Percentiles rank a stretch among this genome's conserved stretches.
Conservation (phyloP, 2,888 invertebrate species). For the Chrysolina haemoptera region DNA sequence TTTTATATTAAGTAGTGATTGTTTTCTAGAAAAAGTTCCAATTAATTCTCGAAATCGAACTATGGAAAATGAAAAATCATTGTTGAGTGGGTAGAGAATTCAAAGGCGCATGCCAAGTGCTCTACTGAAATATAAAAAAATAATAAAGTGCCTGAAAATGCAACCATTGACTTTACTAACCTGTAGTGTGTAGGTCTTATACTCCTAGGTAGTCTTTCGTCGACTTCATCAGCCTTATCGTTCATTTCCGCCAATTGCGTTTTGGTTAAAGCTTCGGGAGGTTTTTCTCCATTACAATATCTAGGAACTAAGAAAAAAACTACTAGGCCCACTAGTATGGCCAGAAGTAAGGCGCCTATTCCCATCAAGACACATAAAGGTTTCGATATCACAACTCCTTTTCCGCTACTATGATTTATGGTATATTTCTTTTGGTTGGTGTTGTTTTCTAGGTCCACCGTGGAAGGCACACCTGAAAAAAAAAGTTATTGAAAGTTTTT, state of each 20-base stretch:
- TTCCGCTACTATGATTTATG: constrained; percentile 60
- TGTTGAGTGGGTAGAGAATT: too few relatives aligned
- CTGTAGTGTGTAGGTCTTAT: constrained; percentile 64
- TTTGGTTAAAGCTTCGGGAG: constrained; percentile 48
- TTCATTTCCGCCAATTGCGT: constrained; percentile 12
- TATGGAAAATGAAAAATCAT: too few relatives aligned
- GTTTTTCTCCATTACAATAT: constrained; percentile 53
- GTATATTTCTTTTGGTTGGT: constrained; percentile 67
- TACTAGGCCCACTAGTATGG: constrained; percentile 64
- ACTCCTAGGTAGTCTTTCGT: constrained; percentile 62
- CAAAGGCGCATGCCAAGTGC: too few relatives aligned
- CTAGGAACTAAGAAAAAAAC: constrained; percentile 66
- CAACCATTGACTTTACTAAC: constrained; percentile 53
- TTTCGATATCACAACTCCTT: constrained; percentile 64
- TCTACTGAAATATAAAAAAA: too few relatives aligned
- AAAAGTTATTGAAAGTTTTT: constrained; percentile 26
- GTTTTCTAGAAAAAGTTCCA: too few relatives aligned
- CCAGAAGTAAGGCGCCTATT: constrained; percentile 64
- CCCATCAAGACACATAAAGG: constrained; percentile 65
- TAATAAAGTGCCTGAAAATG: background rate
- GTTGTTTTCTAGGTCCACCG: constrained; percentile 66
- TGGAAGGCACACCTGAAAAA: constrained; percentile 66
- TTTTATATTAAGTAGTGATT: too few relatives aligned
- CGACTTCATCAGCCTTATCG: constrained; percentile 48
- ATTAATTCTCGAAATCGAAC: too few relatives aligned